Base-by-base conservation (phyloP, 30 jellyfish, hydroid and myxozoan species). In the Chrysaora quinquecirrha region DNA sequence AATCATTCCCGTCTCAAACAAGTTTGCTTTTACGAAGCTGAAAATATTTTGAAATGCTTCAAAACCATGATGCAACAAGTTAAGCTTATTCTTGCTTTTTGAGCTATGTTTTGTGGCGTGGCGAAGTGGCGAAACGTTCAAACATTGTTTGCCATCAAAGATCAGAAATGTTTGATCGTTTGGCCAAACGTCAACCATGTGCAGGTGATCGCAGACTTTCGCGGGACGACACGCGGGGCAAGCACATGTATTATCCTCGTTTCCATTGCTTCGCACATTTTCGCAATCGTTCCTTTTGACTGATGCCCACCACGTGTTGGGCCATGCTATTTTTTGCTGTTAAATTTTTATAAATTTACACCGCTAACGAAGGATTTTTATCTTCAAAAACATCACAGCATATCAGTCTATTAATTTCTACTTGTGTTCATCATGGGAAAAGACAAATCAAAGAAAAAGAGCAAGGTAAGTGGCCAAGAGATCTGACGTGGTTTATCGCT, bases 391-490 rank as follows among this genome's bases (percentile, higher is more conserved):
- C n/a, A n/a, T n/a, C n/a, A n/a, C n/a, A n/a, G n/a, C 16, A 3
- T 52, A 52, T 10, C 68, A 52, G 68, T 52, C 68, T 52, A 10
- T 52, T 20, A 52, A 10, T 2, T 52, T 52, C 68, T 38, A 52
- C 68, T 3, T 20, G 4, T 10, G 29, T 10, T 52, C 12, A 52
- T 10, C 68, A 80, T 80, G 90, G 90, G 90, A 19, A 80, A 80
- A 49, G 90, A 80, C 83, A 80, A 80, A 60, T 16, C 83, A 0
- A 80, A 80, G 90, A 80, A 69, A 28, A 69, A 80, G 90, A 80
- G 90, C 71, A 80, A 80, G 77, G 90, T 80, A 21, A 47, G 87
- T 54, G 18, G 34, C 56, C 28, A 25, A 47, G 52, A 48, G 25
- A 43, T 11, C 66, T 22, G 7, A 67, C 71, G 54, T 56, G 29